Percentiles rank a stretch among this genome's conserved stretches.
These are phyloP conservation scores for Megalops atlanticus DNA, from an alignment of 2,113 vertebrate genomes.

Conservation along the genomic window DNA sequence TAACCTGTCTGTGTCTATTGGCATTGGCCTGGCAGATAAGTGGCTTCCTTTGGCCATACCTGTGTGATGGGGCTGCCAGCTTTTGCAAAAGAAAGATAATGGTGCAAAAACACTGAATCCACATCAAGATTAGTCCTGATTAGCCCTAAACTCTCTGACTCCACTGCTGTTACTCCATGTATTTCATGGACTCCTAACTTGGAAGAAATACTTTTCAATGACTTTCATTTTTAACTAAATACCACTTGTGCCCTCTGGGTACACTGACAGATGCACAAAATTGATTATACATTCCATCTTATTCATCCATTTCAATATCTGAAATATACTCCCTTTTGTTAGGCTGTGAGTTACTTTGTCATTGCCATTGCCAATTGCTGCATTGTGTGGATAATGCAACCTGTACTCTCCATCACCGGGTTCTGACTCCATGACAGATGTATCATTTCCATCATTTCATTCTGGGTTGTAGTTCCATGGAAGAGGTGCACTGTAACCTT, in stretches of 20 bases:
- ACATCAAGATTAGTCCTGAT: too few species aligned
- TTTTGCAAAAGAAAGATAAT: too few species aligned
- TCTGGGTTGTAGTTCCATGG: not conserved
- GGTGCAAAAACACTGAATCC: too few species aligned
- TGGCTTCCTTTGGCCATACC: too few species aligned
- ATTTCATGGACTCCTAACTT: too few species aligned
- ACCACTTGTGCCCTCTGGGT: not conserved
- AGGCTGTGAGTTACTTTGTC: not conserved
- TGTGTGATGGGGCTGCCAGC: too few species aligned
- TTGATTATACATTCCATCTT: not conserved
- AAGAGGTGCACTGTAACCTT: conserved; percentile 2
- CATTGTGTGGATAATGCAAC: not conserved
- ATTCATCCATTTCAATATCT: not conserved
- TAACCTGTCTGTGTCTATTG: too few species aligned
- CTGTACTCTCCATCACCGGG: not conserved
- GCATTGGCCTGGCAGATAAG: too few species aligned
- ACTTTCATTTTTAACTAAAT: too few species aligned
- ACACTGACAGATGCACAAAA: not conserved
- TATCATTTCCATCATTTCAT: not conserved
- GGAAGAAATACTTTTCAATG: too few species aligned
- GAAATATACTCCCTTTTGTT: not conserved
- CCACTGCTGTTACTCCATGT: too few species aligned
- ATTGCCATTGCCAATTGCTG: not conserved
- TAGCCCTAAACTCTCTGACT: too few species aligned
- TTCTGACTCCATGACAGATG: not conserved